Conservation (phyloP, 2,888 invertebrate species). For the Linyphia triangularis region DNA sequence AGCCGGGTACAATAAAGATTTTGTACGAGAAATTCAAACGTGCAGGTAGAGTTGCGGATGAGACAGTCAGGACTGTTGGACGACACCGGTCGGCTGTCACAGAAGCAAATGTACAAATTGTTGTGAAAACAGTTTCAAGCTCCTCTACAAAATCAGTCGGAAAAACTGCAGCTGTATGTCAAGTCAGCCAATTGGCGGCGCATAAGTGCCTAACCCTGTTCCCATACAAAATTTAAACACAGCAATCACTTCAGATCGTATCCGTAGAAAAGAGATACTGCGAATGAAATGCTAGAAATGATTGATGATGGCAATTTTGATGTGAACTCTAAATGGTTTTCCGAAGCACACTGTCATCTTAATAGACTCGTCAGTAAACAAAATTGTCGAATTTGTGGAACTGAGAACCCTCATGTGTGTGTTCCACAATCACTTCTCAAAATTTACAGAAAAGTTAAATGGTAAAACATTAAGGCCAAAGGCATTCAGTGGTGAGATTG, state of each 20-base stretch:
- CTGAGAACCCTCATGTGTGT: background rate
- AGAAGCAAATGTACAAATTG: background rate
- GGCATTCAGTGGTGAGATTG: no score
- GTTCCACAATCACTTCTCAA: background rate
- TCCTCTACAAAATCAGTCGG: no score
- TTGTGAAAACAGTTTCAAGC: background rate
- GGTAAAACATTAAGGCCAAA: no score
- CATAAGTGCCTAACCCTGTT: no score
- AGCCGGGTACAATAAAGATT: background rate
- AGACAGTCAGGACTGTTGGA: slow-evolving; percentile 8
- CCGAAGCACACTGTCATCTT: background rate
- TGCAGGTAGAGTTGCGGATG: background rate
- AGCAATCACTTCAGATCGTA: background rate
- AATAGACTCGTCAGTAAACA: background rate
- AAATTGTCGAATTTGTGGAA: background rate
- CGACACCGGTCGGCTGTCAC: background rate
- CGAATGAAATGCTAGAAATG: no score
- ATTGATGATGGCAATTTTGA: no score
- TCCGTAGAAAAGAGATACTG: background rate
- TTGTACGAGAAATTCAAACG: background rate
- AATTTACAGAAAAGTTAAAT: no score
- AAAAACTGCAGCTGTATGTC: background rate
- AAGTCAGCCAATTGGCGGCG: background rate
- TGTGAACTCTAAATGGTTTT: background rate
- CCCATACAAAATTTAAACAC: no score